A percentile compares a stretch with the other conserved stretches of the same genome.
phyloP scores from a whole-genome alignment of 1,140 invertebrate genomes.

The Stenopsyche tienmushanensis region DNA sequence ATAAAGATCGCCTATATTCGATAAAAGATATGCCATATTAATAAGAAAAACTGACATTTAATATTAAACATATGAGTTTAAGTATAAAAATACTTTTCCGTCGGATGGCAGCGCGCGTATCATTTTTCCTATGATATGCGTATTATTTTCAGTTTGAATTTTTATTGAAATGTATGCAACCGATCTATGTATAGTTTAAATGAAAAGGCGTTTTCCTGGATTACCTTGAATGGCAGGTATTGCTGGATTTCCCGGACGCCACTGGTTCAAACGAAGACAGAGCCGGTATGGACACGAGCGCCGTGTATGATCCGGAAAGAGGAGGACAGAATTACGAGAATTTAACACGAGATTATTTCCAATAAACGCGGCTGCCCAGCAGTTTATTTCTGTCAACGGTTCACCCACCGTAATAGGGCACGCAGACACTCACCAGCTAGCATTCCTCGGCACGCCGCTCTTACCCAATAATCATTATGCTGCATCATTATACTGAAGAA shows the following conservation, averaged over 20 bases:
- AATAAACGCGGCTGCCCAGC: constrained; percentile 35
- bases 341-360: constrained; percentile 35
- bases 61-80: too few relatives aligned
- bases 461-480: constrained; percentile 17
- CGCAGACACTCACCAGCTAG: background rate
- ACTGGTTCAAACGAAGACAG: constrained; percentile 10
- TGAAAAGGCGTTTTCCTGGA: background rate
- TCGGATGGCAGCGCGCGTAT: too few relatives aligned
- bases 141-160: too few relatives aligned
- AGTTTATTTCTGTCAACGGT: constrained; percentile 37
- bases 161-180: too few relatives aligned
- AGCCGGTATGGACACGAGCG: background rate
- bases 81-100: too few relatives aligned
- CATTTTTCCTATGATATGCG: too few relatives aligned
- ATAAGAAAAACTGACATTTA: too few relatives aligned
- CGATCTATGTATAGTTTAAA: too few relatives aligned
- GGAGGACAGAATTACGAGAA: constrained; percentile 36
- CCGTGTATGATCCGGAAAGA: constrained; percentile 28
- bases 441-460: constrained; percentile 14
- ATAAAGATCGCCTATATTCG: too few relatives aligned
- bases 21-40: too few relatives aligned
- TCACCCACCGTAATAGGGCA: constrained; percentile 23
- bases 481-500: background rate
- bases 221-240: background rate
- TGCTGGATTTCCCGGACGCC: constrained; percentile 14